Base-by-base conservation (phyloP, 2,113 vertebrate species). In the Ranitomeya variabilis region DNA sequence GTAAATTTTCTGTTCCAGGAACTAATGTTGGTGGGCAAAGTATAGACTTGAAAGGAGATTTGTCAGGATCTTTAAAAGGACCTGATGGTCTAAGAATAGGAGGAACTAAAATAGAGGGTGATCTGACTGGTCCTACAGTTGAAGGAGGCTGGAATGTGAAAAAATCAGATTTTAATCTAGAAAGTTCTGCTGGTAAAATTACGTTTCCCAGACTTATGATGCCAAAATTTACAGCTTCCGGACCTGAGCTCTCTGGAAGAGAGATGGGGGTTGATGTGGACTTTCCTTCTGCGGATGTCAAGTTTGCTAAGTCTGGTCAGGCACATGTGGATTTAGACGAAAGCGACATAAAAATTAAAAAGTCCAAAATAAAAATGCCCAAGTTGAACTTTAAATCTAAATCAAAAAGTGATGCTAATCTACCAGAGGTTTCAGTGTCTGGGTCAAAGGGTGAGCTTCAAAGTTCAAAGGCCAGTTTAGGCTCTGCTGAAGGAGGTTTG, bases 371-470 rank as follows among this genome's bases (percentile, higher is more conserved):
- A 51, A 99, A 98, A 90, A 96, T 98, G 94, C 96, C 97, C 67
- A 97, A 96, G 81, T 94, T 99, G 7, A 91, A 79, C 7, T 99
- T 99, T 92, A 99, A 98, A 91, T 91, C 93, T 14, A 99, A 97
- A 83, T 93, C 92, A 13, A 98, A 99, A 51, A 73, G 94, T 0
- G 91, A 94, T 0, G 0, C 91, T 80, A 92, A 77, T 62, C 87
- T 93, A 0, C 13, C 51, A 12, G 88, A 93, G 15, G 92, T 87
- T 0, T 94, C 93, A 0, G 21, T 95, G 5, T 94, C 95, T 0
- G 91, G 92, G 0, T 94, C 94, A 64, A 95, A 90, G 89, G 94
- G 95, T 0, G 94, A 95, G 60, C 88, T 95, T 21, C 95, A 96
- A 84, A 94, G 93, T 86, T 96, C 95, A 9, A 97, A 97, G 90